phyloP scores from a whole-genome alignment of 2,797 vertebrate genomes.

The Accipiter superciliosus region DNA sequence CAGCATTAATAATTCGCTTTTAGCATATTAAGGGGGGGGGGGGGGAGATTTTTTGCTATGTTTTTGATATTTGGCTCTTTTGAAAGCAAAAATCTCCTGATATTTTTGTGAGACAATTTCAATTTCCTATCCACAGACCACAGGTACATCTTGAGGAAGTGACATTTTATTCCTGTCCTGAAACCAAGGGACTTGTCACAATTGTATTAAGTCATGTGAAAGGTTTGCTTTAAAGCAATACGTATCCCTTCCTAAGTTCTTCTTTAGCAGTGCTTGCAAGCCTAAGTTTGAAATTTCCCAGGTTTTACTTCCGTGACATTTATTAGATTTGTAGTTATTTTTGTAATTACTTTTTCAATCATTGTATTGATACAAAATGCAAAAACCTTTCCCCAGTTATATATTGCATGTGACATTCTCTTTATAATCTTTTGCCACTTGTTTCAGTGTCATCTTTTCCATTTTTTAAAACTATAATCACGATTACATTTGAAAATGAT shows the following conservation, averaged over 20 bases:
- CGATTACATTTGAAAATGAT: not conserved
- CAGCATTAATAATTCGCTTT: not conserved
- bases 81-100: not conserved
- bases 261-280: not conserved
- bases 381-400: not conserved
- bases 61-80: not conserved
- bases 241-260: not conserved
- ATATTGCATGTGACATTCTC: not conserved
- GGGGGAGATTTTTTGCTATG: not conserved
- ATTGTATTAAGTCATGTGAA: not conserved
- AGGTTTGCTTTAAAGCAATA: not conserved
- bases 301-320: not conserved
- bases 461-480: not conserved
- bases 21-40: not conserved
- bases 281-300: not conserved
- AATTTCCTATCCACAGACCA: not conserved
- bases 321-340: not conserved
- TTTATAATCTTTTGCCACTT: not conserved
- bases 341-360: not conserved
- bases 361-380: not conserved
- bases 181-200: not conserved
- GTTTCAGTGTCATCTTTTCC: not conserved
- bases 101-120: not conserved
- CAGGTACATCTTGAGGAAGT: not conserved
- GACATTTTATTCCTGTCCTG: not conserved